Conservation (phyloP, 1,140 invertebrate species). For the Papilio dardanus region DNA sequence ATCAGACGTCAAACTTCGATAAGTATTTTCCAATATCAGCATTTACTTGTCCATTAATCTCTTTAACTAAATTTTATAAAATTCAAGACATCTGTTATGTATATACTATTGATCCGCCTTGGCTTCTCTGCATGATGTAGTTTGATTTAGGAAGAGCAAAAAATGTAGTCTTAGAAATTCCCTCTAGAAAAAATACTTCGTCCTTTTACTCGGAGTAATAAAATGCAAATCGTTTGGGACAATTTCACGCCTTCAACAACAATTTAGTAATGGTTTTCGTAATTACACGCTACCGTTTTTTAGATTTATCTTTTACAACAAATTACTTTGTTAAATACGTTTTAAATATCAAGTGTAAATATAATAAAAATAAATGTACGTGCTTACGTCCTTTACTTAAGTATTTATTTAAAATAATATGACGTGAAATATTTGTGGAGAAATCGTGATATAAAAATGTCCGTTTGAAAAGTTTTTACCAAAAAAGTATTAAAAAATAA, state of each 20-base stretch:
- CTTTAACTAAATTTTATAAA: not conserved
- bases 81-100: not conserved
- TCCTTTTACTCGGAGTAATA: not conserved
- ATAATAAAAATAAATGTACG: too few relatives aligned
- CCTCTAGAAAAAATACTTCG: not conserved
- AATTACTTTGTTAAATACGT: not conserved
- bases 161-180: not conserved
- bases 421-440: too few relatives aligned
- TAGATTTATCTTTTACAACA: conserved; percentile 5
- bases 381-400: too few relatives aligned
- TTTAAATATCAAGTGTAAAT: not conserved
- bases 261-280: conserved; percentile 15
- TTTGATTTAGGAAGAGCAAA: not conserved
- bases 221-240: conserved; percentile 7
- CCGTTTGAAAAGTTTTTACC: too few relatives aligned
- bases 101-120: not conserved
- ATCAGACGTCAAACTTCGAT: conserved; percentile 1
- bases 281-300: not conserved
- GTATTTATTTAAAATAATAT: too few relatives aligned
- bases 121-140: not conserved
- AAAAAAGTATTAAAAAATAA: too few relatives aligned
- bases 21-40: conserved; percentile 31
- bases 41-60: conserved; percentile 11
- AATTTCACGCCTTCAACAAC: conserved; percentile 8
- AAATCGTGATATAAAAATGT: too few relatives aligned